Percentiles rank a stretch among this genome's conserved stretches.
phyloP scores from a whole-genome alignment of 2,797 vertebrate species.

The Molossus molossus region DNA sequence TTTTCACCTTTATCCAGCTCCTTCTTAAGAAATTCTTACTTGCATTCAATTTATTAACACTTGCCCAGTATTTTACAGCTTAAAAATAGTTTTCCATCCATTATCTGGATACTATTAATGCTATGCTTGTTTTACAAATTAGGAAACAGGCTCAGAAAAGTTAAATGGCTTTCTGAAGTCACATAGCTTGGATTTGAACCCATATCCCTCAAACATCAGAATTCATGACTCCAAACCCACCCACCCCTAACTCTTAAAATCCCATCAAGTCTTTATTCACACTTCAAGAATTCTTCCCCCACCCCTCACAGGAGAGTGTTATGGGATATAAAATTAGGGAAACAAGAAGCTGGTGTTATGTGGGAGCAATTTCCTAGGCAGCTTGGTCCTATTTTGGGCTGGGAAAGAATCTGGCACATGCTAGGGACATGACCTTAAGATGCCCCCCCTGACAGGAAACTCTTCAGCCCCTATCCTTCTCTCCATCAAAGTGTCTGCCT shows the following conservation, averaged over 20 bases:
- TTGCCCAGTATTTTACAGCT: not conserved
- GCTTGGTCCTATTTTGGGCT: constrained; percentile 71
- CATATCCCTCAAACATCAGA: constrained; percentile 50
- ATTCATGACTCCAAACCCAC: constrained; percentile 1
- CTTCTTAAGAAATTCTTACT: constrained; percentile 49
- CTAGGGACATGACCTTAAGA: constrained; percentile 69
- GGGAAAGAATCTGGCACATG: constrained; percentile 6
- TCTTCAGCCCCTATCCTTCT: not conserved
- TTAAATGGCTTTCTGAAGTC: constrained; percentile 44
- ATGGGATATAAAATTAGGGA: constrained; percentile 75
- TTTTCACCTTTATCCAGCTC: not conserved
- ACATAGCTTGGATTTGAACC: constrained; percentile 44
- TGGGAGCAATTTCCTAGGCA: constrained; percentile 71
- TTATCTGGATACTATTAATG: not conserved
- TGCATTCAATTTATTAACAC: not conserved
- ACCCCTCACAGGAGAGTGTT: constrained; percentile 66
- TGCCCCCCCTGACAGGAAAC: constrained; percentile 6
- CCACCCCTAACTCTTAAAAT: constrained; percentile 58
- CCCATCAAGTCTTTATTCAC: constrained; percentile 56
- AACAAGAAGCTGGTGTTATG: constrained; percentile 54
- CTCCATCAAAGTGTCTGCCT: not conserved
- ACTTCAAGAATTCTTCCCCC: constrained; percentile 74
- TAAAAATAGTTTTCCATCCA: constrained; percentile 9
- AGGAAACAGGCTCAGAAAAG: constrained; percentile 35
- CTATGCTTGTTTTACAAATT: not conserved